Base-by-base conservation (phyloP, 2,888 invertebrate genomes). In the Chironomus tentans region DNA sequence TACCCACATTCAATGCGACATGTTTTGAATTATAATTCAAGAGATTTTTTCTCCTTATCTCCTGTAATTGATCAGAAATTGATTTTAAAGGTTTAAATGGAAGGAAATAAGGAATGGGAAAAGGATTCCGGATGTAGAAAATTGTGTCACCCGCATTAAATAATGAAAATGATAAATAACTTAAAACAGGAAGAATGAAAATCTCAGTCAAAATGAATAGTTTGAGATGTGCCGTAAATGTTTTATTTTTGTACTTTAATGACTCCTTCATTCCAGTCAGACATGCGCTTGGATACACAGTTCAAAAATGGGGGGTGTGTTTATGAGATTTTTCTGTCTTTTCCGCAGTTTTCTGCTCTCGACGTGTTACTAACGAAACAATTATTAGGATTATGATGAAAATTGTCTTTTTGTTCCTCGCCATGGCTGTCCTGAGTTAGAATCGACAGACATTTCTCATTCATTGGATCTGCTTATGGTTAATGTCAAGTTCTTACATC, bases 1-100 rank as follows among this genome's bases (percentile, higher is more conserved):
- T 73, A 56, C 72, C 72, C 72, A 18, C 62, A 73, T 73, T 28
- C 38, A 48, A 21, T 48, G 48, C 18, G 7, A 70, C 70, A 70
- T 70, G 70, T 22, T n/a, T 6, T 47, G 70, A 70, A 47, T 70
- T 18, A 56, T 18, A 56, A n/a, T 69, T 38, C 38, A 38, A 38
- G 38, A 38, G 38, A 38, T 10, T 10, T n/a, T n/a, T 38, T 38
- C 38, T 38, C 38, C 38, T 38, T 38, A 38, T 38, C 38, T 38
- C 10, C 38, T 38, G 10, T 38, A 38, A 38, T 38, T 38, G 38
- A 38, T 38, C 38, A 4, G 38, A 38, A 38, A 38, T 38, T 38
- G 38, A 38, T 38, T 56, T 18, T n/a, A n/a, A 56, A 15, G n/a
- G 56, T 15, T 56, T 56, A 7, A 56, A 56, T 38, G 38, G 4